Evolutionary conservation across 2,113 vertebrate genomes (phyloP), one percentile per base, ranked within the genome.

Genomic region (Rhinogobius similis): DNA sequence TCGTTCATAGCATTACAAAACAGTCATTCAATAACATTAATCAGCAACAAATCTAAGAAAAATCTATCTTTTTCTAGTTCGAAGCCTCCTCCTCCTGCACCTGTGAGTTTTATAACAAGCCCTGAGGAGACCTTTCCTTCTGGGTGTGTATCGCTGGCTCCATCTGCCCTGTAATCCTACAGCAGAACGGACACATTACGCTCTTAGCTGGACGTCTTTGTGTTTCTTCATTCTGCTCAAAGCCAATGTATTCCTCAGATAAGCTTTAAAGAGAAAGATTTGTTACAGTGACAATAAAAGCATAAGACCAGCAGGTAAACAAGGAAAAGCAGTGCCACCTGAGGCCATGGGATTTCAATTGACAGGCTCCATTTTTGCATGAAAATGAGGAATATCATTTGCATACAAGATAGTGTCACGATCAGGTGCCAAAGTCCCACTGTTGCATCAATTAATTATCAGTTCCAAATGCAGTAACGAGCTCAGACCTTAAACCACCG

Each of bases 261-360:
- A 73, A 77, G 75, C 71, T 72, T 53, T 65, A 74, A 73, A 20
- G 38, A 36, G 32, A 5, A 14, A 67, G 67, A 50, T 53, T 6
- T 46, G 64, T 38, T 70, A 74, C 70, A 36, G 75, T 52, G 59
- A 74, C 82, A 83, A 76, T 72, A 72, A 76, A 77, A 76, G 75
- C 36, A 67, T 69, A 56, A 73, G 70, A 50, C 63, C 12, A 18
- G 58, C 69, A 64, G 81, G 84, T 84, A 86, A 82, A 85, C 67
- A 0, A n/a, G n/a, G n/a, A n/a, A n/a, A n/a, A 4, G 66, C 63
- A 12, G 16, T 20, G 39, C 70, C 82, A 88, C 86, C 85, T 80
- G 81, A 86, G 85, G 78, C 81, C 77, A 67, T 79, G 59, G 76
- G 68, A 70, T 79, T 89, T 87, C 83, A 85, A 86, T 82, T 82